Conservation (phyloP, 1,140 invertebrate species). For the Hylaeus anthracinus region DNA sequence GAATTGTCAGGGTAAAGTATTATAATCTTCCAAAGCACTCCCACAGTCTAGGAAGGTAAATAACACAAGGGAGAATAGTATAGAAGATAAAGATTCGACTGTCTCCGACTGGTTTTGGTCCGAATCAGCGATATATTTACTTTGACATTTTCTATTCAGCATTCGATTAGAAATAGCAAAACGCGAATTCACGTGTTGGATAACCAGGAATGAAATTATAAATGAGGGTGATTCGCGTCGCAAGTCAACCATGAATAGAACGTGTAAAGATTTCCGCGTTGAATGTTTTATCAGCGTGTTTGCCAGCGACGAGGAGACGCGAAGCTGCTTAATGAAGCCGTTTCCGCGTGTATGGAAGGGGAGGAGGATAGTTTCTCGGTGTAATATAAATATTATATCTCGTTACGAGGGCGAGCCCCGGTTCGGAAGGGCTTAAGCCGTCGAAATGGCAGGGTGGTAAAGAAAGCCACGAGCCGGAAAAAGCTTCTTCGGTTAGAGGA, state of each 20-base stretch:
- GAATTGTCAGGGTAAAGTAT: conserved; percentile 35
- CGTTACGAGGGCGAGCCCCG: conserved; percentile 32
- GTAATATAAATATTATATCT: conserved; percentile 60
- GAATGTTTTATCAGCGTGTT: no score
- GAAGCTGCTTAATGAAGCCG: no score
- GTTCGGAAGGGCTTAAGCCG: conserved; percentile 52
- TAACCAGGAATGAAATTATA: no score
- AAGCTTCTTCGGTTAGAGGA: conserved; percentile 46
- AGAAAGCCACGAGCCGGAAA: conserved; percentile 51
- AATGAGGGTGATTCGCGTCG: no score
- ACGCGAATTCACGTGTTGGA: no score
- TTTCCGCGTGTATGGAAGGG: conserved; percentile 12
- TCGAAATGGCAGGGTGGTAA: conserved; percentile 45
- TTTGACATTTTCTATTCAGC: no score
- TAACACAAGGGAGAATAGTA: neutral
- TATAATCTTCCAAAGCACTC: conserved; percentile 11
- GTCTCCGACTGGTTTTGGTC: neutral
- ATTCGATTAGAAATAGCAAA: no score
- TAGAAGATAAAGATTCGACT: conserved; percentile 1
- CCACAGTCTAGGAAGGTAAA: neutral
- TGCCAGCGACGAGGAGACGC: no score
- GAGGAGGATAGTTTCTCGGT: conserved; percentile 25
- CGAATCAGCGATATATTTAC: no score
- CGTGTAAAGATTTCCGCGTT: no score
- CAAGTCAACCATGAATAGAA: no score